A percentile compares a stretch with the other conserved stretches of the same genome.
Evolutionary conservation across 2,888 invertebrate species (phyloP).

Genomic region (Neuroscelio doddi): DNA sequence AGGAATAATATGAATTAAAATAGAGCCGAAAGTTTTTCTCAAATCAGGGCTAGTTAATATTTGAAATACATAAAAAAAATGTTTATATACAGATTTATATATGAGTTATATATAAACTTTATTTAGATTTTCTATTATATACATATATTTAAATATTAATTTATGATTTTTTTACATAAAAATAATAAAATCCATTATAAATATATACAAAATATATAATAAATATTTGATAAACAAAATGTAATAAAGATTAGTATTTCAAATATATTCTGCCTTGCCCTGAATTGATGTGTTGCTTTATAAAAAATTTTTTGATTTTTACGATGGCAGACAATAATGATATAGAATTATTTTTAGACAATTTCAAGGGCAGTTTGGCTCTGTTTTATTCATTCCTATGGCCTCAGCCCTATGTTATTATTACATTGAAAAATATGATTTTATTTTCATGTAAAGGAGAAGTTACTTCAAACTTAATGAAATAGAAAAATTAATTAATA

Average conservation of each 20-base stretch:
- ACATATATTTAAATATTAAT: no score
- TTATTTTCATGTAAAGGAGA: background rate
- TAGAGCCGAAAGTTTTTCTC: constrained; percentile 6
- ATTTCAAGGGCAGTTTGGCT: constrained; percentile 2
- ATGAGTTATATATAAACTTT: no score
- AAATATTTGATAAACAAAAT: no score
- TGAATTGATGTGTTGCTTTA: constrained; percentile 11
- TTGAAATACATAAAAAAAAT: background rate
- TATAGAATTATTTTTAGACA: constrained; percentile 20
- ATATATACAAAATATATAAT: no score
- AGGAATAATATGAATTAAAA: constrained; percentile 5
- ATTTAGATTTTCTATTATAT: no score
- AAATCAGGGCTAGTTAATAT: background rate
- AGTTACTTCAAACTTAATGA: no score
- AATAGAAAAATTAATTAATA: no score
- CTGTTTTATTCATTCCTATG: background rate
- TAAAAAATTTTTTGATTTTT: constrained; percentile 5
- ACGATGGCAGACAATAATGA: constrained; percentile 23
- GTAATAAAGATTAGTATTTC: no score
- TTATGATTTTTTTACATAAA: no score
- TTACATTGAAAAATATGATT: background rate
- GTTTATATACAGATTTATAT: no score
- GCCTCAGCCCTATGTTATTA: background rate
- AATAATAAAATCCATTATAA: no score
- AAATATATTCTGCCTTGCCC: constrained; percentile 12